phyloP scores from a whole-genome alignment of 1,140 invertebrate species.

The Drosophila repleta region DNA sequence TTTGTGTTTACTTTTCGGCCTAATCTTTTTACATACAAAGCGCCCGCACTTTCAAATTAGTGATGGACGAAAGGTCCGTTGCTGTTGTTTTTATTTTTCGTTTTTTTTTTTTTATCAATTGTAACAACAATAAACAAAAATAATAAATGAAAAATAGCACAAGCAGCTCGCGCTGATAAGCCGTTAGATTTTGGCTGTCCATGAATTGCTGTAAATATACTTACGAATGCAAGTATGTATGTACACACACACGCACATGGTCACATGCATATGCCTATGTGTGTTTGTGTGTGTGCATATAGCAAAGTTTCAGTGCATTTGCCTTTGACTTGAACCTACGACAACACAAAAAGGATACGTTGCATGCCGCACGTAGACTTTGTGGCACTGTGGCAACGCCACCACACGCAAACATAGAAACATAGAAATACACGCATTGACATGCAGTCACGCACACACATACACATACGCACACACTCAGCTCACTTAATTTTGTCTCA shows the following conservation, averaged over 20 bases:
- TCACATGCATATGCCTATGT: not conserved
- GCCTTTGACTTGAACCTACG: conserved; percentile 39
- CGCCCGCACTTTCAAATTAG: conserved; percentile 35
- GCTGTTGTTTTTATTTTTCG: conserved; percentile 25
- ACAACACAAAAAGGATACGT: conserved; percentile 67
- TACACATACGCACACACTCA: not conserved
- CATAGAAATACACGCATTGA: not conserved
- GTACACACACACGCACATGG: not conserved
- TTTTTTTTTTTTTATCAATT: conserved; percentile 52
- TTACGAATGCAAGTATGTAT: not conserved
- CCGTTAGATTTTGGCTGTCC: conserved; percentile 30
- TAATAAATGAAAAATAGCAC: conserved; percentile 42
- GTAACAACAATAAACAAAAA: conserved; percentile 37
- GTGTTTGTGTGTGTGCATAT: not conserved
- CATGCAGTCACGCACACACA: conserved; percentile 1
- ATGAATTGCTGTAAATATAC: conserved; percentile 18
- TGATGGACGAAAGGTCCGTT: conserved; percentile 31
- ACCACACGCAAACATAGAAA: conserved; percentile 28
- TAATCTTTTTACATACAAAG: conserved; percentile 47
- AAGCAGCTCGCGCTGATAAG: conserved; percentile 74
- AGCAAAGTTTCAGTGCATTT: not conserved
- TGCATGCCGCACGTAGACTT: conserved; percentile 66
- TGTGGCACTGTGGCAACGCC: conserved; percentile 37
- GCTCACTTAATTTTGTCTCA: conserved; percentile 52
- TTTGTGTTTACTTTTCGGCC: conserved; percentile 23